Evolutionary conservation across 2,888 invertebrate species (phyloP).

Genomic region (Drosophila atripex): DNA sequence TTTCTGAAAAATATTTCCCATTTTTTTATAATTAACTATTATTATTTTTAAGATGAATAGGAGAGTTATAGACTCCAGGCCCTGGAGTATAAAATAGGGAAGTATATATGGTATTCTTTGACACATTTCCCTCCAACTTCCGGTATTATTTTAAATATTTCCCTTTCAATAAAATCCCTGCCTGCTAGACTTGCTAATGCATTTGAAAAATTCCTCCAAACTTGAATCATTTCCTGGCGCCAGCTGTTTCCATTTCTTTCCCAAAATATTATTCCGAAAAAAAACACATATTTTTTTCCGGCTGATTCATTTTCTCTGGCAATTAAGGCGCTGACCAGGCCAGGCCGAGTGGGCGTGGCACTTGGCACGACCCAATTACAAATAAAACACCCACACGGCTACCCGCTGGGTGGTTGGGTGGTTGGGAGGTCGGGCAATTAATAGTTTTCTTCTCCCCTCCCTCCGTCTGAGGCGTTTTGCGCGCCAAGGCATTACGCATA

Average conservation of each 20-base stretch:
- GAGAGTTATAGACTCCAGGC: too few relatives aligned
- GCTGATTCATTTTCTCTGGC: constrained; percentile 15
- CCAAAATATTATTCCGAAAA: not conserved
- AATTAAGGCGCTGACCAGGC: constrained; percentile 14
- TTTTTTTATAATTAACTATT: too few relatives aligned
- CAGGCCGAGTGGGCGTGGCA: constrained; percentile 18
- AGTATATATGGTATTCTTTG: too few relatives aligned
- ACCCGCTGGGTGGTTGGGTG: constrained; percentile 10
- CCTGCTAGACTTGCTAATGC: too few relatives aligned
- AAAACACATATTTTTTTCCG: not conserved
- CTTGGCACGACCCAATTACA: constrained; percentile 30
- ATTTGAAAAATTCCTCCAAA: too few relatives aligned
- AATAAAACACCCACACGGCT: not conserved
- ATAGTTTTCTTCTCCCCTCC: constrained; percentile 14
- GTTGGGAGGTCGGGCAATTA: constrained; percentile 22
- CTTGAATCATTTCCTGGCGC: not conserved
- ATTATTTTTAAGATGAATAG: too few relatives aligned
- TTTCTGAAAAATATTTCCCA: too few relatives aligned
- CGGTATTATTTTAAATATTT: too few relatives aligned
- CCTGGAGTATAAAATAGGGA: too few relatives aligned
- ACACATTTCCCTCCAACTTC: too few relatives aligned
- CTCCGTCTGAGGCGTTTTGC: too few relatives aligned
- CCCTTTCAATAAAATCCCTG: too few relatives aligned
- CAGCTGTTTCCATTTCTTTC: not conserved
- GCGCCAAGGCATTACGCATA: constrained; percentile 36